These are phyloP conservation scores for Herpetotheres cachinnans DNA, from an alignment of 2,113 vertebrate species.

Conservation along the genomic window DNA sequence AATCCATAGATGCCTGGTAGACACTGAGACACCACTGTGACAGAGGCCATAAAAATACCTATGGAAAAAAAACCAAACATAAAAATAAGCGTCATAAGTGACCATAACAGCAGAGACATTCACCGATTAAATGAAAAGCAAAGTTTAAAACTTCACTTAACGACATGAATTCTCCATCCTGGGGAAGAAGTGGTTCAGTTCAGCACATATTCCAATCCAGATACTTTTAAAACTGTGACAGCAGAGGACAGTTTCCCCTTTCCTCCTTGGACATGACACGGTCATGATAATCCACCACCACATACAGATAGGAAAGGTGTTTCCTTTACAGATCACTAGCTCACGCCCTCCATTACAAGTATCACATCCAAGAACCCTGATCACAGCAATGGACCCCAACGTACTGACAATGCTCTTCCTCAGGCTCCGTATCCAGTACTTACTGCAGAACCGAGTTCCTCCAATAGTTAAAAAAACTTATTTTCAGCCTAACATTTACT, in stretches of 20 bases:
- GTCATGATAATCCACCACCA: not conserved
- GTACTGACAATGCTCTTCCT: not conserved
- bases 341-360: not conserved
- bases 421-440: not conserved
- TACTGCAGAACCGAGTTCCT: not conserved
- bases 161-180: not conserved
- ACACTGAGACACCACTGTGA: conserved; percentile 54
- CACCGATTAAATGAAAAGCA: not conserved
- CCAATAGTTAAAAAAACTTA: not conserved
- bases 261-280: fast-evolving
- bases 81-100: not conserved
- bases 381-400: not conserved
- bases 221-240: not conserved
- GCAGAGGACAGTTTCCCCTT: not conserved
- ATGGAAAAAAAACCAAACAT: not conserved
- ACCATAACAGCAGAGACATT: not conserved
- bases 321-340: not conserved
- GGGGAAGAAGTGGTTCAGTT: not conserved
- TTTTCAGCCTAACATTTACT: not conserved
- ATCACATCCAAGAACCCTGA: fast-evolving
- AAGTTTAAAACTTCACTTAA: not conserved
- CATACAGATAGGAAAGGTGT: fast-evolving
- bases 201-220: not conserved
- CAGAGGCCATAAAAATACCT: conserved; percentile 67
- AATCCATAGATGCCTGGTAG: conserved; percentile 64